Evolutionary conservation across 2,888 invertebrate genomes (phyloP).

Genomic region (Apantesis nais): DNA sequence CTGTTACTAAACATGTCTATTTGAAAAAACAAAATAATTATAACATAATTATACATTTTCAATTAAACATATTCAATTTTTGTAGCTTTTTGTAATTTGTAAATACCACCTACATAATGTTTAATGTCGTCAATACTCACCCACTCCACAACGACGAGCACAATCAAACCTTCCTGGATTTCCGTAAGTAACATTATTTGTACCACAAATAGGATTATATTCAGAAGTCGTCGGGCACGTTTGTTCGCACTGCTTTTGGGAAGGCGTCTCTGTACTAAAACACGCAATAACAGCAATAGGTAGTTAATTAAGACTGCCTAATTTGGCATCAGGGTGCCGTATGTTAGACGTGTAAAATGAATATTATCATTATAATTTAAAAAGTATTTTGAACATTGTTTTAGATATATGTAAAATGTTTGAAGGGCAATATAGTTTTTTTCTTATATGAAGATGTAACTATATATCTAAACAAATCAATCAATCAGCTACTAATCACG

Average conservation of each 20-base stretch:
- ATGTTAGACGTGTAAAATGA: too few species aligned
- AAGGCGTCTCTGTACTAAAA: conserved; percentile 10
- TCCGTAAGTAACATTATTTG: conserved; percentile 60
- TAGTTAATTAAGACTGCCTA: not conserved
- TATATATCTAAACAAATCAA: too few species aligned
- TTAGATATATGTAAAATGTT: too few species aligned
- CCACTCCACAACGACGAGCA: conserved; percentile 59
- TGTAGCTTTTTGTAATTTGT: not conserved
- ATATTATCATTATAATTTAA: too few species aligned
- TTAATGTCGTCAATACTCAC: conserved; percentile 46
- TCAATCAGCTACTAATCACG: too few species aligned
- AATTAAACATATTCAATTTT: not conserved
- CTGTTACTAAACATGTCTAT: not conserved
- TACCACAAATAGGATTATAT: conserved; percentile 59
- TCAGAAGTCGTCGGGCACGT: conserved; percentile 54
- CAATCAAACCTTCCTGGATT: conserved; percentile 62
- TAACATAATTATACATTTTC: too few species aligned
- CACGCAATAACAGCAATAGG: not conserved
- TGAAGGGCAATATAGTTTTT: too few species aligned
- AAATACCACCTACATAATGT: too few species aligned
- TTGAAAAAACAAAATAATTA: not conserved
- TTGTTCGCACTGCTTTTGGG: conserved; percentile 43
- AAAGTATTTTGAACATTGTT: too few species aligned
- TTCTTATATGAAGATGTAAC: too few species aligned
- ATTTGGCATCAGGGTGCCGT: not conserved